Evolutionary conservation across 2,113 vertebrate species (phyloP).

Genomic region (Poeciliopsis retropinna): DNA sequence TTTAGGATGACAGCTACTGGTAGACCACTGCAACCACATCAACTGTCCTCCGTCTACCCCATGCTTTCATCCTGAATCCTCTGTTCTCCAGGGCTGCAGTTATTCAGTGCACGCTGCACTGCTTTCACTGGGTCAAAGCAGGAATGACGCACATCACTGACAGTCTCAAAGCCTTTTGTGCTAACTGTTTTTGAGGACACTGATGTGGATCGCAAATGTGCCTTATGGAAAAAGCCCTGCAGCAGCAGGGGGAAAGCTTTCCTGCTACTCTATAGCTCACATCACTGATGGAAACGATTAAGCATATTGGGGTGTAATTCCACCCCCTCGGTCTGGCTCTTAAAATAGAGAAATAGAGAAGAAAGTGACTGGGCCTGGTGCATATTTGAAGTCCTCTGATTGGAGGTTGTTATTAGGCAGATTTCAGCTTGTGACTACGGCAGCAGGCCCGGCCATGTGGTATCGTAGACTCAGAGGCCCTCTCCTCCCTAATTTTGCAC

Average conservation of each 20-base stretch:
- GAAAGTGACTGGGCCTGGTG: conserved; percentile 42
- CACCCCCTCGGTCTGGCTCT: conserved; percentile 61
- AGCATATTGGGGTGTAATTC: conserved; percentile 77
- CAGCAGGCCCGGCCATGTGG: conserved; percentile 56
- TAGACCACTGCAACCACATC: conserved; percentile 63
- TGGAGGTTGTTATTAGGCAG: conserved; percentile 74
- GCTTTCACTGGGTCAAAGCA: conserved; percentile 27
- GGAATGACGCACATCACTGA: conserved; percentile 42
- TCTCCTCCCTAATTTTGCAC: not conserved
- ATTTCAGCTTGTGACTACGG: conserved; percentile 61
- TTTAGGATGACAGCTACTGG: conserved; percentile 56
- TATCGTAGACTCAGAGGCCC: conserved; percentile 34
- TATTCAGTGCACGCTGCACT: conserved; percentile 2
- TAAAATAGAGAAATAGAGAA: conserved; percentile 72
- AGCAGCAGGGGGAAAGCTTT: conserved; percentile 35
- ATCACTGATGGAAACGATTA: conserved; percentile 81
- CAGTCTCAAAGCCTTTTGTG: conserved; percentile 44
- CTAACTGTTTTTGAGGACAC: conserved; percentile 33
- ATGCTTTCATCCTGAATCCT: conserved; percentile 40
- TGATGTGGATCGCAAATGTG: conserved; percentile 48
- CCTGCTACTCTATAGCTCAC: conserved; percentile 51
- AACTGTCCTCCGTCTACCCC: conserved; percentile 47
- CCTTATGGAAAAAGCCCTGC: conserved; percentile 60
- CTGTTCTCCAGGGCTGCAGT: conserved; percentile 18
- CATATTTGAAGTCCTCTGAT: conserved; percentile 74